These are phyloP conservation scores for Odontocolon sp. DNA, from an alignment of 2,888 invertebrate species.

Conservation along the genomic window DNA sequence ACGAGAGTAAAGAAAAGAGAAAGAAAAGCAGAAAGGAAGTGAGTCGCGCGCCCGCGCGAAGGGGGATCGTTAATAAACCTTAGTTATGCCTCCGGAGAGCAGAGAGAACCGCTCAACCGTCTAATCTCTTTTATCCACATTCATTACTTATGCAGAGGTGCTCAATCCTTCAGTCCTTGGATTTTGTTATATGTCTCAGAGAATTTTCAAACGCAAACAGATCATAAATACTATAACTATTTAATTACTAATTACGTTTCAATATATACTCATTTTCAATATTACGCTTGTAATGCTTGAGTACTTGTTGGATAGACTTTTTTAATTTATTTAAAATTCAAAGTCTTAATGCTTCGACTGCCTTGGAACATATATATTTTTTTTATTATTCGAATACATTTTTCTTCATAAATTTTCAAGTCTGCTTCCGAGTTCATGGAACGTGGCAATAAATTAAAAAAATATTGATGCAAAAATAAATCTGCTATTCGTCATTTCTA, in stretches of 20 bases:
- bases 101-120: constrained; percentile 69
- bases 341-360: too few species aligned
- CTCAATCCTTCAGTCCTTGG: too few species aligned
- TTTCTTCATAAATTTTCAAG: not conserved
- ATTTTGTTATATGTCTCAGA: too few species aligned
- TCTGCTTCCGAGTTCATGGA: not conserved
- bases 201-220: too few species aligned
- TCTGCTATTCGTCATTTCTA: constrained; percentile 42
- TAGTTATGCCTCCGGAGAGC: constrained; percentile 68
- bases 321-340: too few species aligned
- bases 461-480: constrained; percentile 31
- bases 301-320: too few species aligned
- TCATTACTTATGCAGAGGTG: constrained; percentile 72
- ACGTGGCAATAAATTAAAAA: constrained; percentile 32
- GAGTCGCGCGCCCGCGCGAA: too few species aligned
- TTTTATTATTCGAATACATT: not conserved
- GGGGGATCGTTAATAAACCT: constrained; percentile 74
- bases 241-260: too few species aligned
- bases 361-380: too few species aligned
- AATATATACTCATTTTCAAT: too few species aligned
- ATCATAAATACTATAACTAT: too few species aligned
- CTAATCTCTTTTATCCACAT: constrained; percentile 76
- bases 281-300: too few species aligned
- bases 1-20: constrained; percentile 13
- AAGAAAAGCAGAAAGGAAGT: constrained; percentile 18